Evolutionary conservation across 2,797 vertebrate species (phyloP).

Genomic region (Scleropages formosus): DNA sequence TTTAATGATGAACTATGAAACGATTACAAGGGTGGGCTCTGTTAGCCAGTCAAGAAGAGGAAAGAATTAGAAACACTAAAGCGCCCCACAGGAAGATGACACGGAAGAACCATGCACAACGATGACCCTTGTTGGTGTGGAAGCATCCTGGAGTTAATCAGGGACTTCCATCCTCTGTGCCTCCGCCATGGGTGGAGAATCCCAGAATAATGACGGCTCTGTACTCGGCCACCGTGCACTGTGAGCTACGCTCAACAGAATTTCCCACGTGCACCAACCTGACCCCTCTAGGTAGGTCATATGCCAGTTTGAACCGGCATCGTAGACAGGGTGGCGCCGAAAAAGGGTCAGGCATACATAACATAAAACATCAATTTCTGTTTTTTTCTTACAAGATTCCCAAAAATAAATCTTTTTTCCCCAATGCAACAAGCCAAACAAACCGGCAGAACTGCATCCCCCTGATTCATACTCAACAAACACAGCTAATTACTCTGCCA

Average conservation of each 20-base stretch:
- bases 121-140: constrained; percentile 22
- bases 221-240: background rate
- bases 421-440: background rate
- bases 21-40: background rate
- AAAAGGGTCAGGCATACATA: background rate
- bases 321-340: background rate
- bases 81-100: constrained; percentile 27
- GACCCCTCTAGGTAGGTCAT: background rate
- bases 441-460: background rate
- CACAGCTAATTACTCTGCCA: background rate
- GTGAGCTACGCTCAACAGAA: background rate
- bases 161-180: background rate
- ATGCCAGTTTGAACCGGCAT: background rate
- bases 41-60: background rate
- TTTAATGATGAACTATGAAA: background rate
- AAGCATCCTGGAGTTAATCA: constrained; percentile 34
- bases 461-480: background rate
- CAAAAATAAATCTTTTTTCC: background rate
- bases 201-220: background rate
- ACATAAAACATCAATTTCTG: no score
- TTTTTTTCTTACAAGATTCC: no score
- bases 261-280: constrained; percentile 2
- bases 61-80: background rate
- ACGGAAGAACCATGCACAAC: background rate
- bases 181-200: background rate